A percentile compares a stretch with the other conserved stretches of the same genome.
phyloP scores from a whole-genome alignment of 2,797 vertebrate genomes.

The Centroberyx gerrardi region DNA sequence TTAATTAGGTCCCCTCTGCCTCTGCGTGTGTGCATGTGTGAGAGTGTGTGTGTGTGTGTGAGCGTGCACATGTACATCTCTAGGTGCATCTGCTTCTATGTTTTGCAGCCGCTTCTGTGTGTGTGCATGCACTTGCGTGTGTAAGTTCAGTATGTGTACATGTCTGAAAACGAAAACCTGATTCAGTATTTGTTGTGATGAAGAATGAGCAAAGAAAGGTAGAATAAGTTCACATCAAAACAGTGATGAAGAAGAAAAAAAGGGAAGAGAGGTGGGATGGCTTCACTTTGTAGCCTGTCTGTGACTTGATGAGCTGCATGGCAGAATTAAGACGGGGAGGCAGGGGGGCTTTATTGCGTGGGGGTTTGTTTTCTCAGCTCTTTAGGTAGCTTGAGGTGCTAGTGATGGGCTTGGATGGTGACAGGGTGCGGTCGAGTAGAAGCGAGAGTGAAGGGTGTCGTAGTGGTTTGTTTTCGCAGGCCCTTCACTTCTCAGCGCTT shows the following conservation, averaged over 20 bases:
- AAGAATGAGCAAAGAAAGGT: slow-evolving; percentile 1
- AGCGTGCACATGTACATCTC: slow-evolving; percentile 26
- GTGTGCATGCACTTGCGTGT: slow-evolving; percentile 20
- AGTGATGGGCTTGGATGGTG: slow-evolving; percentile 66
- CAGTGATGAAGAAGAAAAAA: not conserved
- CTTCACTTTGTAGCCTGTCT: slow-evolving; percentile 1
- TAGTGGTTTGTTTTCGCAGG: slow-evolving; percentile 82
- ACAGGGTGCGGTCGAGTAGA: slow-evolving; percentile 69
- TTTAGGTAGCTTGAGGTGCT: slow-evolving; percentile 51
- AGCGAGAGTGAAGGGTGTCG: slow-evolving; percentile 78
- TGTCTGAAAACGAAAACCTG: slow-evolving; percentile 18
- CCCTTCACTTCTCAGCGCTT: slow-evolving; percentile 82
- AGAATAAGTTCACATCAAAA: slow-evolving; percentile 18
- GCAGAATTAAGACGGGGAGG: slow-evolving; percentile 57
- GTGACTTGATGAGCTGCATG: slow-evolving; percentile 31
- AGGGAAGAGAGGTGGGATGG: not conserved
- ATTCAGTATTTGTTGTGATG: not conserved
- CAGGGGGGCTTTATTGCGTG: slow-evolving; percentile 44
- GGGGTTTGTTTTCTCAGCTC: slow-evolving; percentile 70
- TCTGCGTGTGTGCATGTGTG: slow-evolving; percentile 38
- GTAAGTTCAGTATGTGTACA: not conserved
- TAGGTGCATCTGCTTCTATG: slow-evolving; percentile 44
- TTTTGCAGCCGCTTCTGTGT: slow-evolving; percentile 27
- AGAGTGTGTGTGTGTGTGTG: slow-evolving; percentile 21
- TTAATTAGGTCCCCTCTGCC: slow-evolving; percentile 82